Percentiles rank a stretch among this genome's conserved stretches.
These are phyloP conservation scores for Cotesia glomerata DNA, from an alignment of 1,140 invertebrate species.

Conservation along the genomic window DNA sequence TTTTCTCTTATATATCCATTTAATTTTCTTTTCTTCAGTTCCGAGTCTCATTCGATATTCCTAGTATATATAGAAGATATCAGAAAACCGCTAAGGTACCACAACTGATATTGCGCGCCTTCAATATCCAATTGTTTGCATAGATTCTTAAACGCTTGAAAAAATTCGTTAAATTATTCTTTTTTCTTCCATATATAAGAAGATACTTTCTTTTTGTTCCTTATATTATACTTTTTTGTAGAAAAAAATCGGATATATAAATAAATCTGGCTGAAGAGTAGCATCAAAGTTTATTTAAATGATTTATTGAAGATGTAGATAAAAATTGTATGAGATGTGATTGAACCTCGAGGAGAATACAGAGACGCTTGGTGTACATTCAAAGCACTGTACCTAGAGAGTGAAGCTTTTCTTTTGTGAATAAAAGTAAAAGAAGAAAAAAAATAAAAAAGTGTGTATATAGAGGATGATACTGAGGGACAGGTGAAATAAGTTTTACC, in stretches of 20 bases:
- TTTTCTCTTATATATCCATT: too few species aligned
- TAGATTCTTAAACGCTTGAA: slow-evolving; percentile 11
- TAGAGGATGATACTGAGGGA: not conserved
- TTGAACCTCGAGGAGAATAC: not conserved
- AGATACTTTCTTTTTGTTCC: not conserved
- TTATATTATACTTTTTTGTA: not conserved
- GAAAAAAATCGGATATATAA: too few species aligned
- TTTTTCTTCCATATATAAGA: not conserved
- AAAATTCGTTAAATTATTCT: not conserved
- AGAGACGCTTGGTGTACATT: not conserved
- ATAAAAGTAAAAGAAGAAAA: too few species aligned
- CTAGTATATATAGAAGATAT: too few species aligned
- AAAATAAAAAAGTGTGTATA: too few species aligned
- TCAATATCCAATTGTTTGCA: slow-evolving; percentile 25
- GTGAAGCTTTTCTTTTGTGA: too few species aligned
- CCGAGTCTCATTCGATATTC: too few species aligned
- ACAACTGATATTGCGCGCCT: slow-evolving; percentile 16
- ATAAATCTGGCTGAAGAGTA: too few species aligned
- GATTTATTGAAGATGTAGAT: too few species aligned
- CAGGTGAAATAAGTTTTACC: slow-evolving; percentile 4
- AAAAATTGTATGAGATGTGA: not conserved
- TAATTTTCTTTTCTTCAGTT: too few species aligned
- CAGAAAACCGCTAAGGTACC: too few species aligned
- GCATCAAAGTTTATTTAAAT: too few species aligned
- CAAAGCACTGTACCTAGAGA: not conserved